Percentiles rank a stretch among this genome's conserved stretches.
phyloP scores from a whole-genome alignment of 2,888 invertebrate genomes.

The Rotaria magnacalcarata region DNA sequence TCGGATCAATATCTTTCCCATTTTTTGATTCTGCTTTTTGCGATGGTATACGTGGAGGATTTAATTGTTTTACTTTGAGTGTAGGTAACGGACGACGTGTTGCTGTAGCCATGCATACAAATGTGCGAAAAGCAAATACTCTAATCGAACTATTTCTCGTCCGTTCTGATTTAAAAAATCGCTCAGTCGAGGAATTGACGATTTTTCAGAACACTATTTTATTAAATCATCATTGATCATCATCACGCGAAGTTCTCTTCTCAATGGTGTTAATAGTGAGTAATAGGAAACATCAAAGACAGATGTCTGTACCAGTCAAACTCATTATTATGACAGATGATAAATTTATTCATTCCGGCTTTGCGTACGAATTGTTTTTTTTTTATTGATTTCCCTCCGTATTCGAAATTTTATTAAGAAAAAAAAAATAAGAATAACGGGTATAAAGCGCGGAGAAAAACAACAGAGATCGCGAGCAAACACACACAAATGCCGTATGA shows the following conservation, averaged over 20 bases:
- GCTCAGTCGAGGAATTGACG: not conserved
- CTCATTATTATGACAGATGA: not conserved
- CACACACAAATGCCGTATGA: slow-evolving; percentile 5
- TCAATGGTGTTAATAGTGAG: not conserved
- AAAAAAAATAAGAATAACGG: slow-evolving; percentile 25
- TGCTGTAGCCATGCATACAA: not conserved
- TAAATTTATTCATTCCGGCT: too few species aligned
- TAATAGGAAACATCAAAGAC: not conserved
- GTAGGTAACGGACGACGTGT: not conserved
- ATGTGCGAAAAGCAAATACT: not conserved
- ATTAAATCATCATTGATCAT: not conserved
- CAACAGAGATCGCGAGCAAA: not conserved
- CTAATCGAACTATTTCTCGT: not conserved
- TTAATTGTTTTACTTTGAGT: not conserved
- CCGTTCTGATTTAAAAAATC: not conserved
- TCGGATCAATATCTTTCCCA: not conserved
- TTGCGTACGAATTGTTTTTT: too few species aligned
- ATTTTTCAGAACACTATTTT: not conserved
- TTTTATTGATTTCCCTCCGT: not conserved
- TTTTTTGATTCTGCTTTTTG: not conserved
- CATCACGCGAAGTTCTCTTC: not conserved
- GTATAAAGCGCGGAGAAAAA: not conserved
- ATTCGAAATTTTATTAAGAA: slow-evolving; percentile 12
- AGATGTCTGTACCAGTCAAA: not conserved
- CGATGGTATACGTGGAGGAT: not conserved